Conservation (phyloP, 92 coral and sea anemone genomes). For the Actinernus sp. region DNA sequence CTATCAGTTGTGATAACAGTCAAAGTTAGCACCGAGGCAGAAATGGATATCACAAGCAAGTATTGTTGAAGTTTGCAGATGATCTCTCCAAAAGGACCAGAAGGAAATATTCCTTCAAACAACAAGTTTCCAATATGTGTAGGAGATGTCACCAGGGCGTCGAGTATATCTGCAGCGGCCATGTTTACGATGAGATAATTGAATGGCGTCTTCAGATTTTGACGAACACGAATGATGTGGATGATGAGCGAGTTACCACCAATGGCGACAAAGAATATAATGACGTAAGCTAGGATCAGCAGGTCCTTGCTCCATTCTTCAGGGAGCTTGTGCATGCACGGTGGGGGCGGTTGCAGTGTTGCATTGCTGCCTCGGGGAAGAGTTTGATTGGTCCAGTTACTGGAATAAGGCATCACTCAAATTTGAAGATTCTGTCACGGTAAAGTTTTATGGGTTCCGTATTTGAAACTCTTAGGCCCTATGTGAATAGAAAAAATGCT, state of each 20-base stretch:
- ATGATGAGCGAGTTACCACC: constrained; percentile 32
- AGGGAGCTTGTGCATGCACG: too few relatives aligned
- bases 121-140: not conserved
- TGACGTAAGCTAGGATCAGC: constrained; percentile 13
- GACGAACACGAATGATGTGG: constrained; percentile 6
- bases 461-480: too few relatives aligned
- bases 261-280: constrained; percentile 16
- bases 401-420: too few relatives aligned
- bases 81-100: constrained; percentile 25
- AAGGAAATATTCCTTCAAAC: constrained; percentile 7
- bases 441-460: too few relatives aligned
- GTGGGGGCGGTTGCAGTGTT: too few relatives aligned
- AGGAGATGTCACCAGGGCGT: constrained; percentile 1
- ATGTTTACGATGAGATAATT: constrained; percentile 37
- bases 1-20: constrained; percentile 57
- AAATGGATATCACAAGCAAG: constrained; percentile 32
- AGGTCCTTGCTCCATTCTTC: not conserved
- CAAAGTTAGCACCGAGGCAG: constrained; percentile 50
- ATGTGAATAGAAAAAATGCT: too few relatives aligned
- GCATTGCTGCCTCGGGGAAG: too few relatives aligned
- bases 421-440: too few relatives aligned
- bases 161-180: constrained; percentile 52
- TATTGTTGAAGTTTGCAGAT: constrained; percentile 37
- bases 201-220: constrained; percentile 19
- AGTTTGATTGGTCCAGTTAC: too few relatives aligned